These are phyloP conservation scores for Pardalotus punctatus DNA, from an alignment of 2,113 vertebrate species.

Conservation along the genomic window DNA sequence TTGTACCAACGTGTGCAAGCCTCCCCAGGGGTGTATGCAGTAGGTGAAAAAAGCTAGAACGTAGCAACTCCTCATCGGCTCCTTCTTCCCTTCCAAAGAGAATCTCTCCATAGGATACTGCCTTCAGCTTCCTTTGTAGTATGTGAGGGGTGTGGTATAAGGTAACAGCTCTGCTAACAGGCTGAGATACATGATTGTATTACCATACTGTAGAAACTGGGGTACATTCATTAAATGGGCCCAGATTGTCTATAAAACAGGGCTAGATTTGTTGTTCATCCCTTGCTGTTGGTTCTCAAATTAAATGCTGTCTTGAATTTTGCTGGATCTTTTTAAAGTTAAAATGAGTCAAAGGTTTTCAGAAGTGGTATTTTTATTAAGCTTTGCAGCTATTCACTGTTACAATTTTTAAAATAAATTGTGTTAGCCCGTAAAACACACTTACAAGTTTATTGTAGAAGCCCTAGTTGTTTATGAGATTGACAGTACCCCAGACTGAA, in stretches of 20 bases:
- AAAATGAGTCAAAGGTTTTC: not conserved
- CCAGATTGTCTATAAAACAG: not conserved
- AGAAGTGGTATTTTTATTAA: not conserved
- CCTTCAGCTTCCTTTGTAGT: not conserved
- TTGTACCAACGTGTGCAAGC: not conserved
- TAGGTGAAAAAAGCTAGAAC: not conserved
- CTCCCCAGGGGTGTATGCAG: not conserved
- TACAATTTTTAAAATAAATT: not conserved
- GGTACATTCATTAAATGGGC: not conserved
- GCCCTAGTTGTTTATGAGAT: not conserved
- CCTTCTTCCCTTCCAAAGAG: not conserved
- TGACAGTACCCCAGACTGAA: not conserved
- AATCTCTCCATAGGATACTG: not conserved
- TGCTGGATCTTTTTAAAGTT: not conserved
- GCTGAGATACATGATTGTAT: not conserved
- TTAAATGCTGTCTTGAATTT: not conserved
- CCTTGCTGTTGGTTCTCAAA: not conserved
- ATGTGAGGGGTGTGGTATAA: accelerated
- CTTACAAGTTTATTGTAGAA: not conserved
- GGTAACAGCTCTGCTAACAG: not conserved
- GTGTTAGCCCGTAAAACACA: not conserved
- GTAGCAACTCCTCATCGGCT: not conserved
- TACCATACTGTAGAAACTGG: not conserved
- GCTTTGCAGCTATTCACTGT: not conserved
- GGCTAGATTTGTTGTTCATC: not conserved